Conservation (phyloP, 2,888 invertebrate species). For the Chesias legatella region DNA sequence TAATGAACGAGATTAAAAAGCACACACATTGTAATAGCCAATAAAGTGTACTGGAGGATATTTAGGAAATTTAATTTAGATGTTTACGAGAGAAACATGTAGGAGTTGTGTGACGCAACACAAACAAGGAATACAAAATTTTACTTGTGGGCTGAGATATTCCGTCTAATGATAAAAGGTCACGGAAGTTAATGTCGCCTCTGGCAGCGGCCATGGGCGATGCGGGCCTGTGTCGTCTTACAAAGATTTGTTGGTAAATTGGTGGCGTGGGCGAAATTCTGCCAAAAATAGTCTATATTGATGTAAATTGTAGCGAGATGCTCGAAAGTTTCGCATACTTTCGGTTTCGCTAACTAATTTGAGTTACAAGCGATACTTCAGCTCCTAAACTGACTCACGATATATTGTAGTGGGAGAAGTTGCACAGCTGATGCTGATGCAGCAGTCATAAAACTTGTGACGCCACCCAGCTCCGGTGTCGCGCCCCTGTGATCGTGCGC, state of each 20-base stretch:
- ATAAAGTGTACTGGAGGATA: constrained; percentile 43
- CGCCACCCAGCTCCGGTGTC: constrained; percentile 10
- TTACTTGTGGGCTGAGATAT: constrained; percentile 45
- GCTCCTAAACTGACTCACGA: constrained; percentile 18
- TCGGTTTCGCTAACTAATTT: constrained; percentile 10
- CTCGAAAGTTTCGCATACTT: constrained; percentile 8
- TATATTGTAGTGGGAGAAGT: constrained; percentile 25
- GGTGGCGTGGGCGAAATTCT: constrained; percentile 30
- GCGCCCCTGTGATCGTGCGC: constrained; percentile 24
- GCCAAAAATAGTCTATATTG: constrained; percentile 25
- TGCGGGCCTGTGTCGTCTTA: constrained; percentile 20
- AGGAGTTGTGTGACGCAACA: constrained; percentile 39
- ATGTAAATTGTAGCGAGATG: constrained; percentile 1
- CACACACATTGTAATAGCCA: constrained; percentile 9
- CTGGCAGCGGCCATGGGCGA: constrained; percentile 21
- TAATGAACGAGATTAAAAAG: constrained; percentile 31
- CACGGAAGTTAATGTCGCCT: constrained; percentile 19
- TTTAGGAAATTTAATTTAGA: constrained; percentile 36
- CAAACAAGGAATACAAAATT: constrained; percentile 54
- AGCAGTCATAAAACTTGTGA: constrained; percentile 41
- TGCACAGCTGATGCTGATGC: constrained; percentile 29
- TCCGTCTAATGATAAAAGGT: constrained; percentile 39
- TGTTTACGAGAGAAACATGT: constrained; percentile 45
- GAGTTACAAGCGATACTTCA: constrained; percentile 7
- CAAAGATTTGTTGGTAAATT: constrained; percentile 38